Percentiles rank a stretch among this genome's conserved stretches.
These are phyloP conservation scores for Dipodomys stephensi DNA, from an alignment of 2,113 vertebrate genomes.

Conservation along the genomic window DNA sequence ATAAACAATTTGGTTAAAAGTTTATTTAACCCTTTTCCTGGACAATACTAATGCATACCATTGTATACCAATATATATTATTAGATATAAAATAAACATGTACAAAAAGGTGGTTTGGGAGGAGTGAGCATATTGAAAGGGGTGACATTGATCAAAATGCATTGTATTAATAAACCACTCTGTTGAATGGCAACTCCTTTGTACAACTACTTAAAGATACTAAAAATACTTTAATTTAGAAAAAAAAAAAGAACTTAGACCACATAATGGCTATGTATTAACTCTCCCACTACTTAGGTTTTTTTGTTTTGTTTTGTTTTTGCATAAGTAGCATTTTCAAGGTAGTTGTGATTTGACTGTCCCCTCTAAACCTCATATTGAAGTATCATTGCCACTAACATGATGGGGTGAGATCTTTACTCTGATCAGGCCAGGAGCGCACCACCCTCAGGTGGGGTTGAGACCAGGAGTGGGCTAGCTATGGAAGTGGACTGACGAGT, in stretches of 20 bases:
- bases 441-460: not conserved
- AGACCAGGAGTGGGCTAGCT: not conserved
- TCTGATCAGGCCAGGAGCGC: not conserved
- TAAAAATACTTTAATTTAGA: too few species aligned
- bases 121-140: too few species aligned
- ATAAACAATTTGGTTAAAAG: not conserved
- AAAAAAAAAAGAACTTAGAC: too few species aligned
- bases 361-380: not conserved
- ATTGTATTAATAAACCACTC: too few species aligned
- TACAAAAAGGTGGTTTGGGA: not conserved
- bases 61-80: not conserved
- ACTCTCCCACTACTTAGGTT: not conserved
- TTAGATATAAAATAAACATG: conserved; percentile 29
- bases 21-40: not conserved
- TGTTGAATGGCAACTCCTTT: too few species aligned
- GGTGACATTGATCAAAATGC: too few species aligned
- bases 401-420: not conserved
- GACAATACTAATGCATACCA: not conserved
- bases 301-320: too few species aligned
- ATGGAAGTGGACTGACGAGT: not conserved
- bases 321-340: not conserved
- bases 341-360: not conserved
- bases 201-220: too few species aligned
- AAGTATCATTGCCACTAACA: not conserved
- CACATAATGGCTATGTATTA: not conserved